Percentiles rank a stretch among this genome's conserved stretches.
These are phyloP conservation scores for Ophiodon elongatus DNA, from an alignment of 2,113 vertebrate species.

Conservation along the genomic window DNA sequence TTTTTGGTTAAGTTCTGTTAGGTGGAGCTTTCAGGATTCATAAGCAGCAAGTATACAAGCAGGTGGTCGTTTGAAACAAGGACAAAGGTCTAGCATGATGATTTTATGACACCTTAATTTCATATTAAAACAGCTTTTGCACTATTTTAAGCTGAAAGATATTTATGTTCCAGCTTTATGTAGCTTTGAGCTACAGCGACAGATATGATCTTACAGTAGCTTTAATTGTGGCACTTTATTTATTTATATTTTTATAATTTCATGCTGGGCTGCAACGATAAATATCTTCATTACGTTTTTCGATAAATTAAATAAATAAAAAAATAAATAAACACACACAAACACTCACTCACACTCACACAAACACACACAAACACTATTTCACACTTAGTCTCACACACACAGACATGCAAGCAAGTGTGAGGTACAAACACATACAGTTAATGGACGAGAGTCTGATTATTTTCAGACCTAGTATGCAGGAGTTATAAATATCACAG, in stretches of 20 bases:
- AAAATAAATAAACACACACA: no score
- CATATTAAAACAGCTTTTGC: not conserved
- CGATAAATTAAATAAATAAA: no score
- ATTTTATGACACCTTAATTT: not conserved
- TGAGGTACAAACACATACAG: no score
- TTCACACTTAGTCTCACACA: no score
- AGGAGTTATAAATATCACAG: not conserved
- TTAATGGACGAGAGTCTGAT: no score
- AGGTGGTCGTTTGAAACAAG: not conserved
- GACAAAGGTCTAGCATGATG: not conserved
- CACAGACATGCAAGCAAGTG: no score
- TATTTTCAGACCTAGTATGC: not conserved
- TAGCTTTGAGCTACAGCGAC: not conserved
- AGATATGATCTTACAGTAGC: not conserved
- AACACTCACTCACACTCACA: no score
- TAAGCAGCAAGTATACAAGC: not conserved
- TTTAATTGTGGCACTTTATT: not conserved
- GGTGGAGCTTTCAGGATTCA: not conserved
- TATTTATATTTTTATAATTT: not conserved
- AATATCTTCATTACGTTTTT: not conserved
- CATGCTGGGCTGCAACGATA: not conserved
- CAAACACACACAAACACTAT: no score
- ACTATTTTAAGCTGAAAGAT: not conserved
- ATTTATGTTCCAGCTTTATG: not conserved
- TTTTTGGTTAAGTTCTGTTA: constrained; percentile 19